Base-by-base conservation (phyloP, 2,797 vertebrate genomes). In the Telmatherina bonti region DNA sequence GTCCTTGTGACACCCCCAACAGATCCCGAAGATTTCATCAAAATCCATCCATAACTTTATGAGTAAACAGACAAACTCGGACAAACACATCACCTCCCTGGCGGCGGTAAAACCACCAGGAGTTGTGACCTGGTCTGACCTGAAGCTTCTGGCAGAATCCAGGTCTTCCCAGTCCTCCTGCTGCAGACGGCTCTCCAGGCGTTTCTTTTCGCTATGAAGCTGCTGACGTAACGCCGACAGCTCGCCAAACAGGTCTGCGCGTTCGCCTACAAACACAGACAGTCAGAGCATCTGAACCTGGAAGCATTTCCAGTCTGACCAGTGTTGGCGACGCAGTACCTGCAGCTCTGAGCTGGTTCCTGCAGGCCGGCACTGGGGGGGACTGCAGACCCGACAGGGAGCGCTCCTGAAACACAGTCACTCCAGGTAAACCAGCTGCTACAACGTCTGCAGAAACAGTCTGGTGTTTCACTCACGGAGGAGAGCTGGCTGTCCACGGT, bases 161-260 rank as follows among this genome's bases (percentile, higher is more conserved):
- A 78, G 64, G 1, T 90, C 93, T 45, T 95, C 95, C 82, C 87
- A 89, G 58, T 94, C 89, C 1, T 82, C 66, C 27, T 93, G 88
- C 59, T 94, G 82, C 58, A 96, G 83, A 64, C 86, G 92, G 10
- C 91, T 92, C 76, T 97, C 96, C 55, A 98, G 89, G 1, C 94
- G 93, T 30, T 92, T 94, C 72, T 97, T 96, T 78, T 97, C 95
- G 1, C 91, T 95, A 29, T 92, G 94, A 41, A 98, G 96, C 79
- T 96, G 96, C 53, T 93, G 95, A 68, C 96, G 95, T 91, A 98
- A 82, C 27, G 94, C 95, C 4, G 96, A 96, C 68, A 98, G 91
- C 81, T 96, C 95, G 38, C 85, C 95, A 79, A 97, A 95, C 62
- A 97, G 93, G 30, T 93, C 94, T 15, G 78, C 94, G 67, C 91